phyloP scores from a whole-genome alignment of 2,888 invertebrate genomes.

The Apoda limacodes region DNA sequence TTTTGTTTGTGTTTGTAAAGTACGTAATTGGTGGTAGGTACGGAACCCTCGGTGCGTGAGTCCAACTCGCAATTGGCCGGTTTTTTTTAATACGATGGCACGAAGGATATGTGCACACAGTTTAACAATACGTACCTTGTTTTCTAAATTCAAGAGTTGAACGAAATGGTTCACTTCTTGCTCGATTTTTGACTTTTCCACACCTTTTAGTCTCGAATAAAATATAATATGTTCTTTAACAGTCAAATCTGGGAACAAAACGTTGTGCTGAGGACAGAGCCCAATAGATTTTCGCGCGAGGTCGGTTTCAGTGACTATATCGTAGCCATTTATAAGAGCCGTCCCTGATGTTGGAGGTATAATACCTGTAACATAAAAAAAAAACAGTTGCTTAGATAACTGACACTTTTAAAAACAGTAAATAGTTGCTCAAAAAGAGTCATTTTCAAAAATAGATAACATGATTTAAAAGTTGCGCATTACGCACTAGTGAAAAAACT shows the following conservation, averaged over 20 bases:
- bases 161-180: constrained; percentile 77
- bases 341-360: constrained; percentile 78
- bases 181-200: constrained; percentile 57
- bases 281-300: constrained; percentile 81
- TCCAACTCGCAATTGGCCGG: no score
- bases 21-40: no score
- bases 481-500: no score
- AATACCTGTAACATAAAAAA: constrained; percentile 58
- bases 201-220: constrained; percentile 81
- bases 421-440: no score
- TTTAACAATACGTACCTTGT: constrained; percentile 60
- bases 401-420: no score
- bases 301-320: constrained; percentile 76
- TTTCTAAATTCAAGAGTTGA: constrained; percentile 72
- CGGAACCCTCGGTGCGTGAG: no score
- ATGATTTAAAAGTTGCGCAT: no score
- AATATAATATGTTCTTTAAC: constrained; percentile 87
- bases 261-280: constrained; percentile 89
- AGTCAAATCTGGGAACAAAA: constrained; percentile 85
- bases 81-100: neutral
- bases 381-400: no score
- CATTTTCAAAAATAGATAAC: no score
- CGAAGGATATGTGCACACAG: neutral
- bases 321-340: constrained; percentile 78
- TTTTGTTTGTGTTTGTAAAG: no score